Evolutionary conservation across 1,140 invertebrate genomes (phyloP).

Genomic region (Vanessa tameamea): DNA sequence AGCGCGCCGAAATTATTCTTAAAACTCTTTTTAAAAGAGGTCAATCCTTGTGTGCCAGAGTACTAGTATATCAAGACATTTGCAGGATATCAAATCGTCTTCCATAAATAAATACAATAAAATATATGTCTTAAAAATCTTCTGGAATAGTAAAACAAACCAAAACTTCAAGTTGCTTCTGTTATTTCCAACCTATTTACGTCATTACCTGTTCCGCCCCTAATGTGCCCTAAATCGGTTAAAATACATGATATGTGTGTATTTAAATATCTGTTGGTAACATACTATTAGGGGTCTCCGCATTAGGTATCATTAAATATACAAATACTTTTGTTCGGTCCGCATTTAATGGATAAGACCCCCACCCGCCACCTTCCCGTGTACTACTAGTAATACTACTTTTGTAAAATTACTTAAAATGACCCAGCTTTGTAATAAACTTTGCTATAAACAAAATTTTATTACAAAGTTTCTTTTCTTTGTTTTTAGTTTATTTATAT

Average conservation of each 20-base stretch:
- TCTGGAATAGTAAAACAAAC: conserved; percentile 5
- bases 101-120: not conserved
- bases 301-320: conserved; percentile 17
- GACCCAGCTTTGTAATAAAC: not conserved
- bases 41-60: no score
- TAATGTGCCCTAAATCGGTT: not conserved
- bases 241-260: not conserved
- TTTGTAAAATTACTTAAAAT: not conserved
- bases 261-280: no score
- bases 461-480: no score
- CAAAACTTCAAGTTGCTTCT: conserved; percentile 11
- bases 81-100: no score
- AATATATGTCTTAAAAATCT: not conserved
- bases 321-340: not conserved
- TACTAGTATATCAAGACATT: no score
- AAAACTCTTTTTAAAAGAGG: no score
- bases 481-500: no score
- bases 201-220: not conserved
- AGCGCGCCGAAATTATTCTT: no score
- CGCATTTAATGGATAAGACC: not conserved
- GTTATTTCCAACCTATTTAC: conserved; percentile 1
- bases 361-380: no score
- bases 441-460: no score
- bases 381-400: not conserved
- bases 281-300: not conserved